Evolutionary conservation across 2,113 vertebrate genomes (phyloP).

Genomic region (Colaptes auratus): DNA sequence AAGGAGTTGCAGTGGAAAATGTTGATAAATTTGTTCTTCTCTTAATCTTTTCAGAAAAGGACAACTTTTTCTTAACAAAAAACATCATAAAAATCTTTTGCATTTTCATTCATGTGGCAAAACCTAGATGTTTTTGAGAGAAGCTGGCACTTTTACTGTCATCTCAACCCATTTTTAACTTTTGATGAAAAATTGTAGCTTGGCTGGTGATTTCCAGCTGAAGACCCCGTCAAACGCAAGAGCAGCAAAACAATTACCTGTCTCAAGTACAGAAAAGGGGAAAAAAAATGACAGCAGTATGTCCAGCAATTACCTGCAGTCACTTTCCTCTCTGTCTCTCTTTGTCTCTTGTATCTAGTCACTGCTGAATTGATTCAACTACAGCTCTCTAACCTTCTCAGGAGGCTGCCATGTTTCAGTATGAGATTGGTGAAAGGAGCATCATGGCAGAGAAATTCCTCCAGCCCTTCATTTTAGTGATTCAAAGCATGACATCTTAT

Average conservation of each 20-base stretch:
- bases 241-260: neutral
- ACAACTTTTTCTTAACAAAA: neutral
- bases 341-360: neutral
- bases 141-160: neutral
- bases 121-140: neutral
- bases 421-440: neutral
- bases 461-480: conserved; percentile 17
- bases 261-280: neutral
- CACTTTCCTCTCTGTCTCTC: neutral
- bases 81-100: neutral
- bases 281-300: neutral
- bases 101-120: neutral
- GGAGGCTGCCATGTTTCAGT: neutral
- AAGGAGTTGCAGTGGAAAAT: neutral
- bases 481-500: conserved; percentile 28
- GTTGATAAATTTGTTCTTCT: neutral
- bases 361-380: conserved; percentile 50
- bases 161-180: neutral
- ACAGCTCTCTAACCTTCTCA: conserved; percentile 24
- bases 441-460: neutral
- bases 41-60: neutral
- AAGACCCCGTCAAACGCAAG: neutral
- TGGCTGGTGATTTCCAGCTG: neutral
- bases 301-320: neutral
- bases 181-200: neutral